Conservation (phyloP, 2,888 invertebrate species). For the Capitulum mitella region DNA sequence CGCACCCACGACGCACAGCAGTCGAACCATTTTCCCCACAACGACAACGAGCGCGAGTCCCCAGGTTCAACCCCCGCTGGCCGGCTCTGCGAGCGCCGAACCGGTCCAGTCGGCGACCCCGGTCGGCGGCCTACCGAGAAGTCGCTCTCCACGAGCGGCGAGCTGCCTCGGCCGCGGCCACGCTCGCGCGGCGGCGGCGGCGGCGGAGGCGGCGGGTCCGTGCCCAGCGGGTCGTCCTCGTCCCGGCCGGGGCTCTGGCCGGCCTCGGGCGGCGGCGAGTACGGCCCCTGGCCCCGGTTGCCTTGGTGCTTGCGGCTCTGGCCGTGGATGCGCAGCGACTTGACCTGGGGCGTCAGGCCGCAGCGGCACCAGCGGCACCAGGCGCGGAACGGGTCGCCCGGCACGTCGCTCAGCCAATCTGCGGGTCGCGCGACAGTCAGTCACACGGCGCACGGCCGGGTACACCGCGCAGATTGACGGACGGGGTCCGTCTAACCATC, state of each 20-base stretch:
- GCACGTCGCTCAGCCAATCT: background rate
- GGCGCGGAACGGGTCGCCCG: background rate
- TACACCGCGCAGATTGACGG: too few relatives aligned
- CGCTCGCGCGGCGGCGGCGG: too few relatives aligned
- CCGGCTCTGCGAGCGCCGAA: too few relatives aligned
- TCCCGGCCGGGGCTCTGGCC: background rate
- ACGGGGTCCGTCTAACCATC: too few relatives aligned
- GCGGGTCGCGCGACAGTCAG: background rate
- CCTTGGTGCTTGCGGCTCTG: background rate
- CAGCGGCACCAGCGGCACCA: background rate
- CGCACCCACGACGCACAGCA: too few relatives aligned
- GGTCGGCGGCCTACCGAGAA: background rate
- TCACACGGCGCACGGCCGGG: background rate
- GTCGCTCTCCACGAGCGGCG: background rate
- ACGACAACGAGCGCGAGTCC: too few relatives aligned
- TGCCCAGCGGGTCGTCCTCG: background rate
- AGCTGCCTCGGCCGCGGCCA: background rate
- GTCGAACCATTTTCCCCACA: too few relatives aligned
- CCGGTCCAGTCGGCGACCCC: too few relatives aligned
- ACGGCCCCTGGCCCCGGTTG: background rate
- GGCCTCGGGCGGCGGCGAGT: background rate
- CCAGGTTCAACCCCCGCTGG: too few relatives aligned
- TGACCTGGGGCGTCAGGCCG: background rate
- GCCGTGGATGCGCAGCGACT: background rate
- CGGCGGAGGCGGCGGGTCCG: background rate